A percentile compares a stretch with the other conserved stretches of the same genome.
Conservation (phyloP, 1,140 invertebrate genomes). For the Laodelphax striatellus region DNA sequence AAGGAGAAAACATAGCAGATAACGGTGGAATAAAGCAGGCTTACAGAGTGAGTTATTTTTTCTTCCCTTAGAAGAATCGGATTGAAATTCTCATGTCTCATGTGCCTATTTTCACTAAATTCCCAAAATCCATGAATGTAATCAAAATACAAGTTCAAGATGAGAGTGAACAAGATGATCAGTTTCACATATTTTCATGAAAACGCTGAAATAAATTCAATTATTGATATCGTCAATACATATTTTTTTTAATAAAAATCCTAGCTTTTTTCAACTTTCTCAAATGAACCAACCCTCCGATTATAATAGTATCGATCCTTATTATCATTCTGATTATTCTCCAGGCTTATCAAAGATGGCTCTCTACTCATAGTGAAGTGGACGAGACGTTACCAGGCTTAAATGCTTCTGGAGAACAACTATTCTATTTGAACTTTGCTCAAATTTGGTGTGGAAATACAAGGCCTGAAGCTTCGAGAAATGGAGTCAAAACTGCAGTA, state of each 20-base stretch:
- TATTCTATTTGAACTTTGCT: slow-evolving; percentile 77
- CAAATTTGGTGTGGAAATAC: slow-evolving; percentile 85
- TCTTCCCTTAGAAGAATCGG: too few species aligned
- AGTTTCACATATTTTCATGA: too few species aligned
- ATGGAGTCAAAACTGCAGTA: slow-evolving; percentile 64
- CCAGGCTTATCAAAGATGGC: slow-evolving; percentile 53
- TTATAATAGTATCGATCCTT: background rate
- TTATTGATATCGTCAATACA: too few species aligned
- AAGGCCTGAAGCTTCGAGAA: slow-evolving; percentile 68
- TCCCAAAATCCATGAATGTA: too few species aligned
- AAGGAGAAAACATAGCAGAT: slow-evolving; percentile 83
- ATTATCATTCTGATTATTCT: background rate
- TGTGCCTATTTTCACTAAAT: too few species aligned
- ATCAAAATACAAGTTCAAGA: too few species aligned
- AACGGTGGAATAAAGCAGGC: slow-evolving; percentile 81
- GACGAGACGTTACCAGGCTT: slow-evolving; percentile 57
- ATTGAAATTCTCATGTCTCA: too few species aligned
- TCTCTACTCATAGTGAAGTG: slow-evolving; percentile 33
- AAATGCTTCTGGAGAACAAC: slow-evolving; percentile 56
- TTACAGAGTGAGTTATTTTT: slow-evolving; percentile 44
- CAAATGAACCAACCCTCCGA: background rate
- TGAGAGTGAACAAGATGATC: too few species aligned
- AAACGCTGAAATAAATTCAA: too few species aligned
- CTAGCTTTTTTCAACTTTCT: too few species aligned
- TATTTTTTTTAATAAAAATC: too few species aligned